Evolutionary conservation across 1,140 invertebrate species (phyloP).

Genomic region (Papilio xuthus): DNA sequence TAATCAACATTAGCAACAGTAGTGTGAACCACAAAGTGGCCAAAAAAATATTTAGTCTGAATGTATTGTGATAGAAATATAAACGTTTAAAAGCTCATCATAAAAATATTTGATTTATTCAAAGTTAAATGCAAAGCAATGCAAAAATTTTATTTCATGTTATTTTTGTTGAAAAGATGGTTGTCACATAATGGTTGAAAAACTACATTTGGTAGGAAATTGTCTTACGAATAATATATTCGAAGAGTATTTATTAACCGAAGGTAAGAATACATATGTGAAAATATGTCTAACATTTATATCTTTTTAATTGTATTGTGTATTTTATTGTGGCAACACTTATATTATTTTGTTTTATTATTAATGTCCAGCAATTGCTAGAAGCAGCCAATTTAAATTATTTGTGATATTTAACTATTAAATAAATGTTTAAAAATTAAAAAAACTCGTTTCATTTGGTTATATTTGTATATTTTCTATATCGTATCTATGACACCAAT

Average conservation of each 20-base stretch:
- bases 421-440: conserved; percentile 31
- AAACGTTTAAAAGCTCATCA: not conserved
- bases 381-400: conserved; percentile 35
- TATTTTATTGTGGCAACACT: conserved; percentile 3
- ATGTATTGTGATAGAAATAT: conserved; percentile 45
- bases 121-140: conserved; percentile 7
- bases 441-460: conserved; percentile 36
- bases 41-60: conserved; percentile 43
- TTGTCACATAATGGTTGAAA: not conserved
- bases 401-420: conserved; percentile 18
- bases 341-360: not conserved
- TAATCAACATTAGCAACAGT: not conserved
- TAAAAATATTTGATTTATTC: not conserved
- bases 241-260: not conserved
- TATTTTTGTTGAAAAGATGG: not conserved
- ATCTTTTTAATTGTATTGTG: not conserved
- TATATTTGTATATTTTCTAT: conserved; percentile 38
- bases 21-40: conserved; percentile 18
- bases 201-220: not conserved
- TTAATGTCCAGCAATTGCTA: conserved; percentile 32
- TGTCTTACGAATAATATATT: not conserved
- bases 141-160: conserved; percentile 1
- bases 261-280: too few species aligned
- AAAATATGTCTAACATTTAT: too few species aligned
- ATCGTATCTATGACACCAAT: conserved; percentile 27